Conservation (phyloP, 2,888 invertebrate species). For the Archips crataeganus region DNA sequence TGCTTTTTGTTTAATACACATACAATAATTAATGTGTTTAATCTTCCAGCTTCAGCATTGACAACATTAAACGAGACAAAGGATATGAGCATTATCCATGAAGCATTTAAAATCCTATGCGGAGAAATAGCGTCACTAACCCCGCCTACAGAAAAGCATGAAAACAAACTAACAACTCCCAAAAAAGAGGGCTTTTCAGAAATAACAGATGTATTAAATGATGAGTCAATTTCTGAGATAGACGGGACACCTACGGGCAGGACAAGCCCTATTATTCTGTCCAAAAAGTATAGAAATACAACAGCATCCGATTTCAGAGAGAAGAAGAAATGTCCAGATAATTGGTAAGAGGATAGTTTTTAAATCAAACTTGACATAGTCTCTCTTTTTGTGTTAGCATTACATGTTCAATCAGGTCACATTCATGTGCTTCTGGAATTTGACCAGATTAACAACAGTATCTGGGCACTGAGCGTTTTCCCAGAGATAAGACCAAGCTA, state of each 20-base stretch:
- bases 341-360: conserved; percentile 59
- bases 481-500: too few species aligned
- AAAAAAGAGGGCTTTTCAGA: conserved; percentile 46
- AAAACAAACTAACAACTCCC: conserved; percentile 40
- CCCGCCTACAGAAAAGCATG: conserved; percentile 42
- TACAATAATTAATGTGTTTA: neutral
- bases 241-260: conserved; percentile 73
- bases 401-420: too few species aligned
- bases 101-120: conserved; percentile 67
- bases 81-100: conserved; percentile 63
- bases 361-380: neutral
- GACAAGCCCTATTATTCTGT: conserved; percentile 71
- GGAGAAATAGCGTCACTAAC: conserved; percentile 52
- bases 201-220: conserved; percentile 53
- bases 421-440: too few species aligned
- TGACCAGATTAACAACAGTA: too few species aligned
- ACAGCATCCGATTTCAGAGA: conserved; percentile 60
- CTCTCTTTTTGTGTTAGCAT: too few species aligned
- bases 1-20: neutral
- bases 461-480: too few species aligned
- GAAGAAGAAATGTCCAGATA: conserved; percentile 72
- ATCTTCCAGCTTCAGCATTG: conserved; percentile 61
- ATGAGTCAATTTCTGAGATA: conserved; percentile 70
- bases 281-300: conserved; percentile 53
- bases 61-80: conserved; percentile 68